phyloP scores from a whole-genome alignment of 2,797 vertebrate species.

The Coracias cyanogaster region DNA sequence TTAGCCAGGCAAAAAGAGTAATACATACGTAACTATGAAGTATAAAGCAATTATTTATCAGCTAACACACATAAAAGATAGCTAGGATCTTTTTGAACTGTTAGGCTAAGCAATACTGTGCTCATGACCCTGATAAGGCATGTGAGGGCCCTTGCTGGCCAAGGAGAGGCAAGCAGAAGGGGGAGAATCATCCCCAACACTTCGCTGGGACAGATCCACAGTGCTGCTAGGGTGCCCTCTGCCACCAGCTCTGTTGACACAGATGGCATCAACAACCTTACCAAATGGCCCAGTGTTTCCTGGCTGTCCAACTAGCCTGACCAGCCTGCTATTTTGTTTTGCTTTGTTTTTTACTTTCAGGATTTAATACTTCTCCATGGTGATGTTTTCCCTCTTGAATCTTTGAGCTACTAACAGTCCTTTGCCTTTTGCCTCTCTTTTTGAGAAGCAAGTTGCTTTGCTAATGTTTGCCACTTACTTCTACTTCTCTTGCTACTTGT shows the following conservation, averaged over 20 bases:
- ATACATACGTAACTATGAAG: background rate
- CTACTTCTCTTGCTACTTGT: background rate
- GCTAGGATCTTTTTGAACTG: background rate
- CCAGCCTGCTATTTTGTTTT: background rate
- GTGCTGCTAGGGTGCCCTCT: background rate
- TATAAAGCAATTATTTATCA: background rate
- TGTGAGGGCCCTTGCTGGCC: background rate
- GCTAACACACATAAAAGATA: background rate
- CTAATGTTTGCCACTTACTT: background rate
- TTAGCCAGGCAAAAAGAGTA: background rate
- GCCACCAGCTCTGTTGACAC: background rate
- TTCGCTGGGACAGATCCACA: background rate
- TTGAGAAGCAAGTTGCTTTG: background rate
- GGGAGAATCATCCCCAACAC: background rate
- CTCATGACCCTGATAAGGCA: background rate
- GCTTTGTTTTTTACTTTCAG: background rate
- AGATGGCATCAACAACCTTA: background rate
- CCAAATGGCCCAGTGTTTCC: background rate
- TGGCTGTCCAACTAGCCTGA: background rate
- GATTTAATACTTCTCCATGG: background rate
- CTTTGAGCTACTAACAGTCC: background rate
- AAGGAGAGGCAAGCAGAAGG: background rate
- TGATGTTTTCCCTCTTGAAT: background rate
- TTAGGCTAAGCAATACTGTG: background rate
- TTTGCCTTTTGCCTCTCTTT: background rate